Base-by-base conservation (phyloP, 2,797 vertebrate genomes). In the Sciurus vulgaris region DNA sequence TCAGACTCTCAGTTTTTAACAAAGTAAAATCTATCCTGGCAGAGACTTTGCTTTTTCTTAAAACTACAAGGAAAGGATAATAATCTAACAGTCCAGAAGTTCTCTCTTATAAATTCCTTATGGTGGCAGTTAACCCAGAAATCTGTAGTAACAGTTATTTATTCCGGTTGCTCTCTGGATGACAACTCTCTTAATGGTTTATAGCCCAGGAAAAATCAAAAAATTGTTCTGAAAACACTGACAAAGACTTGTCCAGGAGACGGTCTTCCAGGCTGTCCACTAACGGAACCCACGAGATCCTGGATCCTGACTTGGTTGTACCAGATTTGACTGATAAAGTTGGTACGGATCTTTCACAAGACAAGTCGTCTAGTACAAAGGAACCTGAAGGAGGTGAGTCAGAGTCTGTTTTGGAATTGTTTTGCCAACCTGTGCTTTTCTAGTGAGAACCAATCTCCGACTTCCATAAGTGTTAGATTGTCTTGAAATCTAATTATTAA, bases 141-240 rank as follows among this genome's bases (percentile, higher is more conserved):
- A 93, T 83, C 5, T 86, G 5, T 79, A 67, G 13, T 91, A 59
- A 83, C 13, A 86, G 38, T 87, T 95, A 81, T 93, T 93, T 90
- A 74, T 96, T 93, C 41, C 47, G 87, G 6, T 79, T 95, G 69
- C 7, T 94, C 49, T 96, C 28, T 93, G 97, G 81, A 97, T 77
- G 88, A 63, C 41, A 90, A 47, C 65, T 96, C 49, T 97, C 65
- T 96, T 96, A 93, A 96, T 97, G 94, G 86, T 24, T 98, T 98
- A 72, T 97, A 99, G 98, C 98, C 97, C 98, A 98, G 95, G 98
- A 98, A 86, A 98, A 98, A 91, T 85, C 97, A 88, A 98, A 98
- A 97, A 98, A 63, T 84, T 97, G 96, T 94, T 97, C 96, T 70
- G 98, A 97, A 96, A 98, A 95, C 78, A 94, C 93, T 94, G 98